Evolutionary conservation across 2,797 vertebrate genomes (phyloP).

Genomic region (Emys orbicularis): DNA sequence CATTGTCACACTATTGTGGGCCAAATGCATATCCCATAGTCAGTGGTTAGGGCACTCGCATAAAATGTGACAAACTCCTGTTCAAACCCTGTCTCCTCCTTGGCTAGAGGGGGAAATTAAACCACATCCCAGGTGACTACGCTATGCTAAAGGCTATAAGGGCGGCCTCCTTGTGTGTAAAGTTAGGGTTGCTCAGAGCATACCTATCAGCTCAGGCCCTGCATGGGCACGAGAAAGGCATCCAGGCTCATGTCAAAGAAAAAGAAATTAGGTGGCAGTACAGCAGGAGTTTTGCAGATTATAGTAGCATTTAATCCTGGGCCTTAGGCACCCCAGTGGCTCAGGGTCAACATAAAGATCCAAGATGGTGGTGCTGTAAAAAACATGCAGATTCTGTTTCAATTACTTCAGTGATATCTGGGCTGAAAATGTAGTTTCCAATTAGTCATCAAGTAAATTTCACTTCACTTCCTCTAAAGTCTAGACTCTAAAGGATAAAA

Average conservation of each 20-base stretch:
- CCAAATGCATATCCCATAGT: neutral
- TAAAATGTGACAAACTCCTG: too few relatives aligned
- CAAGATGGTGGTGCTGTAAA: neutral
- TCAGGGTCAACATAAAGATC: neutral
- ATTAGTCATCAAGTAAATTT: neutral
- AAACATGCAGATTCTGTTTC: constrained; percentile 9
- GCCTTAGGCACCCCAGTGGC: neutral
- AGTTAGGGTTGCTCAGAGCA: neutral
- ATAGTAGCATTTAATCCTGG: neutral
- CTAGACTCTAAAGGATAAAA: neutral
- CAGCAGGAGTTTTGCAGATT: neutral
- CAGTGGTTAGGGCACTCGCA: neutral
- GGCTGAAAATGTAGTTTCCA: neutral
- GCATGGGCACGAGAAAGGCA: neutral
- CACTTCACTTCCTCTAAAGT: neutral
- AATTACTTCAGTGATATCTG: neutral
- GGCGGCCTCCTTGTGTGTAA: neutral
- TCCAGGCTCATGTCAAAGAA: neutral
- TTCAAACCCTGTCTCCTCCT: neutral
- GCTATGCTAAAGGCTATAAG: neutral
- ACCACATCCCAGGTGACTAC: neutral
- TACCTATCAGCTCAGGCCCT: neutral
- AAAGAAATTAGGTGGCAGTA: neutral
- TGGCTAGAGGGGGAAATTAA: neutral
- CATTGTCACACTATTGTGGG: neutral